Conservation (phyloP, 2,888 invertebrate species). For the Rotaria socialis region DNA sequence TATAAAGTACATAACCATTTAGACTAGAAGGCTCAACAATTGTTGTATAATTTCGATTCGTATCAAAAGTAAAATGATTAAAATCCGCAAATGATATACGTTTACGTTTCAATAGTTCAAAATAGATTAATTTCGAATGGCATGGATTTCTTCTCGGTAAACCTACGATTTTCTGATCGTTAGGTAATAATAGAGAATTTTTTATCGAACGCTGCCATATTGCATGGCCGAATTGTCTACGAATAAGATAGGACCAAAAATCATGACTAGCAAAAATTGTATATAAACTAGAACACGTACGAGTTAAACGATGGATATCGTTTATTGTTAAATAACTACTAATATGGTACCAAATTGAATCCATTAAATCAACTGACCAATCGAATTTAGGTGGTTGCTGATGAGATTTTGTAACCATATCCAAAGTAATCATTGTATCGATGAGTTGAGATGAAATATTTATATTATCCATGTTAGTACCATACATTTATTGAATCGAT, state of each 20-base stretch:
- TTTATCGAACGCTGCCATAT: constrained; percentile 10
- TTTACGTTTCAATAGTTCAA: neutral
- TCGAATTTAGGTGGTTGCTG: neutral
- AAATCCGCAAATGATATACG: neutral
- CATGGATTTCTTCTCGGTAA: neutral
- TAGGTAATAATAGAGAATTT: neutral
- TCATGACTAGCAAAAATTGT: constrained; percentile 21
- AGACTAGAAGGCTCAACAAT: neutral
- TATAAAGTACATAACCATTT: constrained; percentile 32
- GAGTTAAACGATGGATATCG: constrained; percentile 18
- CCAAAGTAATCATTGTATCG: neutral
- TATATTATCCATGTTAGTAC: neutral
- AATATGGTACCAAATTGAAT: neutral
- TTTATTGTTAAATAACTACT: neutral
- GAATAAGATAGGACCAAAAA: constrained; percentile 28
- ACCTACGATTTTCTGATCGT: neutral
- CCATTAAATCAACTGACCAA: neutral
- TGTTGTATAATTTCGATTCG: neutral
- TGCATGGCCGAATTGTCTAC: neutral
- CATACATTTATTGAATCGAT: neutral
- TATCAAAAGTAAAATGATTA: neutral
- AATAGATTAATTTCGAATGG: neutral
- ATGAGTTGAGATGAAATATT: neutral
- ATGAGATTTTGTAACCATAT: neutral
- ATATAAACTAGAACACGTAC: neutral